phyloP scores from a whole-genome alignment of 1,140 invertebrate species.

The Drosophila bifasciata region DNA sequence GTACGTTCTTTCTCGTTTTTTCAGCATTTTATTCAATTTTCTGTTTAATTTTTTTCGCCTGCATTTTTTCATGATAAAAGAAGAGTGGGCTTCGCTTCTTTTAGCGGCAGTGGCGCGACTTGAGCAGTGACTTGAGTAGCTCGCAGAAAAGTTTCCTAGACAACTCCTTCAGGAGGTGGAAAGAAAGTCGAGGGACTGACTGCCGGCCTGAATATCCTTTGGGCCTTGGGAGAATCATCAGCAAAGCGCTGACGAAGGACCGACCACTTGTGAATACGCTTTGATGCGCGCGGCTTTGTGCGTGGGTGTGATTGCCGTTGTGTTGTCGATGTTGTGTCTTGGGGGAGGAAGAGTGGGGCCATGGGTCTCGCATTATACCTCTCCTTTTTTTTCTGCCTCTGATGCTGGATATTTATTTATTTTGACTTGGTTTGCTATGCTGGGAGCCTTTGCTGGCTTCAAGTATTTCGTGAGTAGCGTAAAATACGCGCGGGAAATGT shows the following conservation, averaged over 20 bases:
- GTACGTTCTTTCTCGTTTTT: too few relatives aligned
- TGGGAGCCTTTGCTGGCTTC: conserved; percentile 56
- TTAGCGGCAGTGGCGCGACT: conserved; percentile 58
- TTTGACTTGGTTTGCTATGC: conserved; percentile 51
- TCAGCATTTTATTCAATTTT: conserved; percentile 58
- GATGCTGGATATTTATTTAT: conserved; percentile 70
- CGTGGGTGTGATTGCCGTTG: conserved; percentile 66
- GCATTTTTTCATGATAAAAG: conserved; percentile 30
- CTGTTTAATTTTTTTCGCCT: conserved; percentile 39
- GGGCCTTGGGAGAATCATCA: conserved; percentile 77
- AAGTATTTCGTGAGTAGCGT: conserved; percentile 80
- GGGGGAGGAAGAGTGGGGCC: conserved; percentile 8
- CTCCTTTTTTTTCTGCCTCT: conserved; percentile 28
- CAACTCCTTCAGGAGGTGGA: conserved; percentile 75
- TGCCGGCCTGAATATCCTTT: conserved; percentile 78
- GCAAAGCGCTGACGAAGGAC: conserved; percentile 78
- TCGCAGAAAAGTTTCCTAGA: conserved; percentile 81
- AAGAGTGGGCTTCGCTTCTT: conserved; percentile 8
- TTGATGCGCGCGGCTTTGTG: conserved; percentile 79
- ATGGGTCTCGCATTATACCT: too few relatives aligned
- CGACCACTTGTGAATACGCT: conserved; percentile 81
- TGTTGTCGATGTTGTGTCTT: conserved; percentile 1
- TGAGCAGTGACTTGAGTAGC: conserved; percentile 76
- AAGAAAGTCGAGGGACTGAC: conserved; percentile 63
- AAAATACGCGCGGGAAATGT: conserved; percentile 80